A percentile compares a stretch with the other conserved stretches of the same genome.
phyloP scores from a whole-genome alignment of 2,113 vertebrate species.

The Labeo rohita region DNA sequence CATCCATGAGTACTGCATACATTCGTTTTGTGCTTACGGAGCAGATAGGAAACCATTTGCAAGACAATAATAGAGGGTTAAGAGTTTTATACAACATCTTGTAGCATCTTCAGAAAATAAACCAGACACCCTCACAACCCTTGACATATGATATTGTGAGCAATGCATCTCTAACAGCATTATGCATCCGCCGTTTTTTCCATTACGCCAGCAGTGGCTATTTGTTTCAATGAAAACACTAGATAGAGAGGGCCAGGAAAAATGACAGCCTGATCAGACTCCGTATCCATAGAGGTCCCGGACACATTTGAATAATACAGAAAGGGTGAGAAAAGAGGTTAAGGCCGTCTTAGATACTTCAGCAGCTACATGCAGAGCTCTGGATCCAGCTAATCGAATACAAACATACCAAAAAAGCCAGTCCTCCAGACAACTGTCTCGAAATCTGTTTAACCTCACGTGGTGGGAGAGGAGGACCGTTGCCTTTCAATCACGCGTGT shows the following conservation, averaged over 20 bases:
- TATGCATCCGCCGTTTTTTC: constrained; percentile 6
- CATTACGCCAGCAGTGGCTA: constrained; percentile 14
- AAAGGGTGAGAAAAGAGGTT: constrained; percentile 2
- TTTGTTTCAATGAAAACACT: constrained; percentile 33
- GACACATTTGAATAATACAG: constrained; percentile 22
- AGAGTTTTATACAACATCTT: background rate
- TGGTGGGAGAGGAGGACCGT: background rate
- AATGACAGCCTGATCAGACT: constrained; percentile 28
- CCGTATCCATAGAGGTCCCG: constrained; percentile 11
- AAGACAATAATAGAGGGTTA: constrained; percentile 7
- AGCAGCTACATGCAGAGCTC: constrained; percentile 19
- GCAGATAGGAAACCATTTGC: constrained; percentile 27
- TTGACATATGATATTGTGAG: constrained; percentile 31
- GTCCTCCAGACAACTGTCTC: constrained; percentile 35
- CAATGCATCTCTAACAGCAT: constrained; percentile 16
- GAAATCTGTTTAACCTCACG: constrained; percentile 50
- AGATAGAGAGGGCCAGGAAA: constrained; percentile 21
- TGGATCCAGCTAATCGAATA: constrained; percentile 42
- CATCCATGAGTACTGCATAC: background rate
- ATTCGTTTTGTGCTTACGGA: constrained; percentile 19
- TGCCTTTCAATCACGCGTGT: constrained; percentile 53
- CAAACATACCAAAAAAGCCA: constrained; percentile 21
- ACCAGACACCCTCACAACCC: background rate
- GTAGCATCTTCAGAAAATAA: background rate
- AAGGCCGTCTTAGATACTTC: background rate